Percentiles rank a stretch among this genome's conserved stretches.
Conservation (phyloP, 1,140 invertebrate species). For the Carcinoscorpius rotundicauda region DNA sequence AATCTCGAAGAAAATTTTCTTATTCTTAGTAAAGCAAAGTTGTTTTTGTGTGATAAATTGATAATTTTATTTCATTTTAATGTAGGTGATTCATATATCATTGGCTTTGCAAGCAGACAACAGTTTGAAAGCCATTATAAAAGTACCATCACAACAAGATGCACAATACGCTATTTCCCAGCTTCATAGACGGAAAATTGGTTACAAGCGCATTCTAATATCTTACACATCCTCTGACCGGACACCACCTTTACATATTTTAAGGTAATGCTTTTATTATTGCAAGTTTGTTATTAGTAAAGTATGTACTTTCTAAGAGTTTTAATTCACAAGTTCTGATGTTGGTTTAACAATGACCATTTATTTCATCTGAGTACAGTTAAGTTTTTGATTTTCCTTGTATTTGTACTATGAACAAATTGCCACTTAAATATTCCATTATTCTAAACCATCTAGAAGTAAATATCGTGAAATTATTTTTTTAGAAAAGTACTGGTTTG, state of each 20-base stretch:
- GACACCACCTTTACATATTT: slow-evolving; percentile 45
- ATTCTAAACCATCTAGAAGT: slow-evolving; percentile 7
- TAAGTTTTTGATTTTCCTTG: too few relatives aligned
- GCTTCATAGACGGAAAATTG: slow-evolving; percentile 65
- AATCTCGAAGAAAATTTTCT: too few relatives aligned
- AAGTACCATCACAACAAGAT: slow-evolving; percentile 50
- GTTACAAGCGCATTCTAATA: slow-evolving; percentile 66
- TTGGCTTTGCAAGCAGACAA: slow-evolving; percentile 54
- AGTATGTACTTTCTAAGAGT: slow-evolving; percentile 38
- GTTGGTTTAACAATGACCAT: too few relatives aligned
- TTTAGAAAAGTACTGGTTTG: slow-evolving; percentile 5
- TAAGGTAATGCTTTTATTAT: slow-evolving; percentile 37
- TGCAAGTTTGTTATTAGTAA: background rate
- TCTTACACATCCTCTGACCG: slow-evolving; percentile 51
- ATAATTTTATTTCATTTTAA: slow-evolving; percentile 20
- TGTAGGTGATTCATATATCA: slow-evolving; percentile 49
- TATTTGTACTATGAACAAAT: too few relatives aligned
- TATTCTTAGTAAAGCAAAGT: background rate
- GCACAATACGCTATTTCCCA: slow-evolving; percentile 71
- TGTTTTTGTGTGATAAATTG: slow-evolving; percentile 8
- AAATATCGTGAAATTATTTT: slow-evolving; percentile 18
- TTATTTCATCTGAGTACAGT: too few relatives aligned
- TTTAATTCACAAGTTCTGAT: slow-evolving; percentile 27
- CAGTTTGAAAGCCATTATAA: slow-evolving; percentile 49
- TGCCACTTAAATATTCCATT: slow-evolving; percentile 1